Base-by-base conservation (phyloP, 2,113 vertebrate genomes). In the Rissa tridactyla region DNA sequence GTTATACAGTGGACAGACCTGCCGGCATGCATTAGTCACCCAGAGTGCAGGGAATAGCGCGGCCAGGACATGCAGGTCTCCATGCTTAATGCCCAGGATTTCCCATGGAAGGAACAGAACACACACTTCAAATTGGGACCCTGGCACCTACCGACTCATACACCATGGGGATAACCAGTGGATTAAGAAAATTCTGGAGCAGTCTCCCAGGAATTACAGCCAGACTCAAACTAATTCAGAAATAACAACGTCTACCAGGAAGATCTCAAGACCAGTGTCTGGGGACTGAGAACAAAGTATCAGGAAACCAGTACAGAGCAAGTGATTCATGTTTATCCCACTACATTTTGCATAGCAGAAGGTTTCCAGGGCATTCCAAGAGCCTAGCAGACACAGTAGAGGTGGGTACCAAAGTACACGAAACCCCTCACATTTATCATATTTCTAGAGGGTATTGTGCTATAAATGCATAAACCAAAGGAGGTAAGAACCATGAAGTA, bases 211-310 rank as follows among this genome's bases (percentile, higher is more conserved):
- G 38, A 65, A 44, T 23, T 71, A 87, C 84, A 71, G 80, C 47
- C 83, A 94, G 89, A 82, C 44, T 23, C 57, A 71, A 81, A 73
- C 29, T 64, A 76, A 55, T 47, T 82, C 68, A 55, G 62, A 76
- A 97, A 92, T 73, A 90, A 71, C 38, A 64, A 47, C n/a, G 26
- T 75, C 86, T 94, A 89, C 86, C 86, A 87, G 70, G 73, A 94
- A 85, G 73, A 15, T 84, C 85, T 92, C 81, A 76, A 82, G 79
- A 71, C 9, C 34, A 65, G 23, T 19, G 26, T n/a, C 80, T 82
- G 25, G 32, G 75, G 69, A 92, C 62, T 89, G 51, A 69, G 34
- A 89, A 81, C 40, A 75, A 81, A 80, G 61, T 57, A 89, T 57
- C 54, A 83, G 64, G n/a, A 94, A 92, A 86, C 6, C 64, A 65